Percentiles rank a stretch among this genome's conserved stretches.
Conservation (phyloP, 2,888 invertebrate species). For the Pristionchus maxplancki region DNA sequence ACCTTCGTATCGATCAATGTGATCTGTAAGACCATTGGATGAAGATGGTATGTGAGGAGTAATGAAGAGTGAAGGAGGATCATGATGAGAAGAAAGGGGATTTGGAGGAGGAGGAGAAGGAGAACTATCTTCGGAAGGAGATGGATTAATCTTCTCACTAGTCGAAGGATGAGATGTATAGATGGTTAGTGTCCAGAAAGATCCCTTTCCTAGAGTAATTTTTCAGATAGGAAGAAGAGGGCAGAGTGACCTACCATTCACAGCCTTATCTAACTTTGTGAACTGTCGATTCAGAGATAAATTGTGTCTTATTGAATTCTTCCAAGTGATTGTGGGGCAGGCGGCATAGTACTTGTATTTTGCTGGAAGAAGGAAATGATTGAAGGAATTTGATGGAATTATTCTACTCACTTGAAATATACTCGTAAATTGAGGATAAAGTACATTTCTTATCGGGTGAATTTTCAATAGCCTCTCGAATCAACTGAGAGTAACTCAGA, state of each 20-base stretch:
- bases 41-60: slow-evolving; percentile 21
- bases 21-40: not conserved
- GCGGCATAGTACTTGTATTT: slow-evolving; percentile 45
- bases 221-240: not conserved
- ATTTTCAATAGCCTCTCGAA: slow-evolving; percentile 59
- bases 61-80: not conserved
- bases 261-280: slow-evolving; percentile 57
- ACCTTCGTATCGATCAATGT: slow-evolving; percentile 23
- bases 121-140: not conserved
- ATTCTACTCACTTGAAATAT: slow-evolving; percentile 55
- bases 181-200: slow-evolving; percentile 60
- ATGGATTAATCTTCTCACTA: not conserved
- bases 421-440: slow-evolving; percentile 62
- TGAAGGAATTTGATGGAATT: not conserved
- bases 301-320: slow-evolving; percentile 70
- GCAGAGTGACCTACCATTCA: slow-evolving; percentile 56
- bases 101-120: not conserved
- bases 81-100: not conserved
- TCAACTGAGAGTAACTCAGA: slow-evolving; percentile 49
- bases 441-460: slow-evolving; percentile 56
- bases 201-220: slow-evolving; percentile 52
- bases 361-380: not conserved
- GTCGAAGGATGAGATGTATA: not conserved
- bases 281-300: slow-evolving; percentile 65
- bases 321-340: slow-evolving; percentile 49